Evolutionary conservation across 30 jellyfish, hydroid and myxozoan species (phyloP), one percentile per base, ranked within the genome.

Genomic region (Pseudorhiza aurosa): DNA sequence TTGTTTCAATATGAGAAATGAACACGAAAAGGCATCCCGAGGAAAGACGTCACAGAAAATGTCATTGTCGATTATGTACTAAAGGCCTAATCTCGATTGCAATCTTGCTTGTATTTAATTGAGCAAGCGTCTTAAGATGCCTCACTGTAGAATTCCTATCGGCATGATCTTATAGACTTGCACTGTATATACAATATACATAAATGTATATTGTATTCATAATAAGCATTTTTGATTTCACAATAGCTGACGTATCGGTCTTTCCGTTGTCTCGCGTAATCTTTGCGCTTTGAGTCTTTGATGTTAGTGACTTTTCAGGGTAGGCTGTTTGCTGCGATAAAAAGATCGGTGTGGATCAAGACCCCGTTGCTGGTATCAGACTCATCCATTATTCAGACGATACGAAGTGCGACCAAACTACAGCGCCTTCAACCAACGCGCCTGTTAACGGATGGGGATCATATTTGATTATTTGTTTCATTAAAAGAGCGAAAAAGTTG

Each of bases 311-410:
- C 90, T 78, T 63, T 78, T 78, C 90, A 78, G 72, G 90, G 90
- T 78, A 53, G 56, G 56, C 74, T 78, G 64, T 56, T 78, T 62
- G 90, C 75, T 25, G 90, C 67, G 90, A 59, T 78, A 78, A 78
- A 78, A 78, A 78, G 90, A 78, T 78, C 90, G 90, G 90, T 53
- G 31, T 60, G 82, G 90, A 78, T 78, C 90, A 78, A 63, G 90
- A 65, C 90, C 90, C 82, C 62, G 14, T 25, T 29, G 28, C 90
- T 25, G 90, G 90, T 78, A 55, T 65, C 65, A 42, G 22, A 5
- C 90, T 78, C 82, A 78, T 78, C 77, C 33, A 78, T 78, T 78
- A 78, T 78, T 78, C 82, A 78, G 50, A 17, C 51, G 19, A 1
- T 56, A 10, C 82, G 43, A 24, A 25, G 75, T 14, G 22, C 67